Conservation (phyloP, 2,888 invertebrate species). For the Chloroclystis v-ata region DNA sequence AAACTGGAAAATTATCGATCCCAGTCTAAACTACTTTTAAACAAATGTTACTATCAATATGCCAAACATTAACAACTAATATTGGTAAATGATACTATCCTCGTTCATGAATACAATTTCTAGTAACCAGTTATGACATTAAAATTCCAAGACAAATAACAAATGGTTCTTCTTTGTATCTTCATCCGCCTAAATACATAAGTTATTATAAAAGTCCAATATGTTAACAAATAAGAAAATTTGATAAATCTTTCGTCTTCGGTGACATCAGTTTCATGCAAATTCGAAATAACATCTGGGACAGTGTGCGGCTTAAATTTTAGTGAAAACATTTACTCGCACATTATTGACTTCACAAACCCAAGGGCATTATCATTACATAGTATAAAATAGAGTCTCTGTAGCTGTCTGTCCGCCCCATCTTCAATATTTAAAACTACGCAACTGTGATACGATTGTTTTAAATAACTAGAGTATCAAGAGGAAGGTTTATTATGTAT, state of each 20-base stretch:
- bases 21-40: too few species aligned
- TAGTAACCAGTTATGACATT: constrained; percentile 5
- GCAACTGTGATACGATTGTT: too few species aligned
- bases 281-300: neutral
- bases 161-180: constrained; percentile 10
- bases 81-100: neutral
- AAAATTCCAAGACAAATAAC: constrained; percentile 6
- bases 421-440: too few species aligned
- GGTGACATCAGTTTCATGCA: constrained; percentile 4
- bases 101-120: neutral
- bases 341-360: too few species aligned
- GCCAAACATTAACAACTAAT: too few species aligned
- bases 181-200: constrained; percentile 11
- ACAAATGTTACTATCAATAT: too few species aligned
- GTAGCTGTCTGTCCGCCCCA: too few species aligned
- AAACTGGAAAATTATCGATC: too few species aligned
- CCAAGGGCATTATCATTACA: too few species aligned
- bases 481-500: too few species aligned
- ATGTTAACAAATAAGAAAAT: neutral
- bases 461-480: too few species aligned
- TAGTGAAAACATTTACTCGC: neutral
- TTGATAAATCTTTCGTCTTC: constrained; percentile 3
- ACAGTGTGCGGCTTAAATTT: neutral
- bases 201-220: constrained; percentile 2
- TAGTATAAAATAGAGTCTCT: too few species aligned